phyloP scores from a whole-genome alignment of 2,888 invertebrate genomes.

The Biston stratarius region DNA sequence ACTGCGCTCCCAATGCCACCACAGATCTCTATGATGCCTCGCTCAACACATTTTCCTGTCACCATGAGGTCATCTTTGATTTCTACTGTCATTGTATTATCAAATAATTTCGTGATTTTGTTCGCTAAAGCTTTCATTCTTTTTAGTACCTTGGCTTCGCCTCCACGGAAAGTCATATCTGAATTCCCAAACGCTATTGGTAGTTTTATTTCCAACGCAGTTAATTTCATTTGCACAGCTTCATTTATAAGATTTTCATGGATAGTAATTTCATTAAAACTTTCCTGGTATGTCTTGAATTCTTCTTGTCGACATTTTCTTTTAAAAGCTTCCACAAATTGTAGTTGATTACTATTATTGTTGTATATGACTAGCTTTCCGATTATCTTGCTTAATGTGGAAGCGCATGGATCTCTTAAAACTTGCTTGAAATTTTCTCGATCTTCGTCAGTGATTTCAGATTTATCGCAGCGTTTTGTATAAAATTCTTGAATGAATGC shows the following conservation, averaged over 20 bases:
- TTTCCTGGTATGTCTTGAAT: slow-evolving; percentile 35
- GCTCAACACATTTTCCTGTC: slow-evolving; percentile 44
- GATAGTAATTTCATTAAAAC: slow-evolving; percentile 46
- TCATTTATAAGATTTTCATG: slow-evolving; percentile 42
- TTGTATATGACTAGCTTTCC: slow-evolving; percentile 45
- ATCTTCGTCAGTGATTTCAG: slow-evolving; percentile 38
- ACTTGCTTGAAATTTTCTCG: slow-evolving; percentile 37
- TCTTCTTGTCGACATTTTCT: slow-evolving; percentile 2
- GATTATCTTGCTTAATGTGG: slow-evolving; percentile 49
- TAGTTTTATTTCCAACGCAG: slow-evolving; percentile 44
- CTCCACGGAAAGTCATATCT: slow-evolving; percentile 46
- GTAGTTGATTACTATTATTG: slow-evolving; percentile 32
- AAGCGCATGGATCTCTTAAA: slow-evolving; percentile 42
- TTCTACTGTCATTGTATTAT: slow-evolving; percentile 38
- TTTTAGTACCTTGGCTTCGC: slow-evolving; percentile 25
- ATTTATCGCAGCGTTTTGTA: slow-evolving; percentile 43
- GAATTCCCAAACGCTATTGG: slow-evolving; percentile 54
- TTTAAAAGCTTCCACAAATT: slow-evolving; percentile 35
- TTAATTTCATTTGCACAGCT: slow-evolving; percentile 47
- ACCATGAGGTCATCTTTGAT: slow-evolving; percentile 48
- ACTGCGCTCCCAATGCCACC: slow-evolving; percentile 56
- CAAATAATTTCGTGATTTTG: slow-evolving; percentile 33
- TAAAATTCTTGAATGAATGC: slow-evolving; percentile 47
- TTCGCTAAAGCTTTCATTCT: slow-evolving; percentile 36
- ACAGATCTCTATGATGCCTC: slow-evolving; percentile 47